A percentile compares a stretch with the other conserved stretches of the same genome.
These are phyloP conservation scores for Burhinus oedicnemus DNA, from an alignment of 2,113 vertebrate genomes.

Conservation along the genomic window DNA sequence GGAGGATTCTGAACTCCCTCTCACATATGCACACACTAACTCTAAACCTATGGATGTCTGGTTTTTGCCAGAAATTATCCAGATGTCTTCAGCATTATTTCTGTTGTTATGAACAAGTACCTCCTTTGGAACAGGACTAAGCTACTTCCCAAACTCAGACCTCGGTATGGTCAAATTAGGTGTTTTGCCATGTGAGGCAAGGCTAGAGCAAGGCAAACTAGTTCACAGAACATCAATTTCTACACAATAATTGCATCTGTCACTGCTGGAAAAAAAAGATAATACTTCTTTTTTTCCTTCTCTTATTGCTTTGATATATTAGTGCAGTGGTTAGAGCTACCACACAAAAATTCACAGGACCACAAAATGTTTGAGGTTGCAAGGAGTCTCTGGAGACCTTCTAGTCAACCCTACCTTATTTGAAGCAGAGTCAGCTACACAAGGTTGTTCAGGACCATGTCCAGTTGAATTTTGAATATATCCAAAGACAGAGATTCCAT, in stretches of 20 bases:
- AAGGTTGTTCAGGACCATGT: neutral
- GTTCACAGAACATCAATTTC: neutral
- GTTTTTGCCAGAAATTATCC: neutral
- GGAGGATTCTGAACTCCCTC: neutral
- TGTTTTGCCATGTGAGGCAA: neutral
- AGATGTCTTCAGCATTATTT: neutral
- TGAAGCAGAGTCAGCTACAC: neutral
- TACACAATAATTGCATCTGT: neutral
- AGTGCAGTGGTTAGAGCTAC: neutral
- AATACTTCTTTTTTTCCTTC: neutral
- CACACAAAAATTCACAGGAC: neutral
- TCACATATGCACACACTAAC: neutral
- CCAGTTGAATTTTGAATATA: neutral
- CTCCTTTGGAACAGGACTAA: neutral
- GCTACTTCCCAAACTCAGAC: neutral
- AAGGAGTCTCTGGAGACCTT: neutral
- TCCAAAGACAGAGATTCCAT: neutral
- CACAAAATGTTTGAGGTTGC: neutral
- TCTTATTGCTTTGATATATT: neutral
- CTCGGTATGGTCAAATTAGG: neutral
- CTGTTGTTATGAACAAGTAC: neutral
- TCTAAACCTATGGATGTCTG: neutral
- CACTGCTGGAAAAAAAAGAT: neutral
- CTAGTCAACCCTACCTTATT: fast-evolving
- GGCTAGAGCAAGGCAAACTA: neutral